Percentiles rank a stretch among this genome's conserved stretches.
These are phyloP conservation scores for Echinometra lucunter DNA, from an alignment of 53 echinoderm and acorn worm species.

Conservation along the genomic window DNA sequence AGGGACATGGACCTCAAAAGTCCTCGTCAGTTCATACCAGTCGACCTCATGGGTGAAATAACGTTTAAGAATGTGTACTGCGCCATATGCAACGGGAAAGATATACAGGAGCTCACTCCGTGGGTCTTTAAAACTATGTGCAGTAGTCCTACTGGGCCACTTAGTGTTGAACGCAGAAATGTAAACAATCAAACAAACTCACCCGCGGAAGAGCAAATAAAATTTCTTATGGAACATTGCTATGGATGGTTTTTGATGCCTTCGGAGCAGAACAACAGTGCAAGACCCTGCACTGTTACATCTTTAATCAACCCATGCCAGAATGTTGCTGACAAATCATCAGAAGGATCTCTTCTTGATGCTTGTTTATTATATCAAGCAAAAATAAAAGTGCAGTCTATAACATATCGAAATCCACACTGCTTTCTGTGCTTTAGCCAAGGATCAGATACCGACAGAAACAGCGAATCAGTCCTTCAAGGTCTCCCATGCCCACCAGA, in stretches of 20 bases:
- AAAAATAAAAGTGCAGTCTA: not conserved
- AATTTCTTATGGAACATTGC: not conserved
- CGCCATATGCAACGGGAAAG: conserved; percentile 68
- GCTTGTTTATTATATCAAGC: conserved; percentile 5
- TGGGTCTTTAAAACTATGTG: conserved; percentile 35
- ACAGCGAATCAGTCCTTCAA: not conserved
- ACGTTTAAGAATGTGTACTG: conserved; percentile 71
- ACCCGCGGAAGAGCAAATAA: not conserved
- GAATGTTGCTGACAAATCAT: not conserved
- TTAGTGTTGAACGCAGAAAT: not conserved
- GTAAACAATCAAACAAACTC: no score
- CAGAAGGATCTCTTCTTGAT: not conserved
- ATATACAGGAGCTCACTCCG: conserved; percentile 21
- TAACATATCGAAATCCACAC: not conserved
- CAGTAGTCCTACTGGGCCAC: not conserved
- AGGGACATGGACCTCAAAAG: conserved; percentile 32
- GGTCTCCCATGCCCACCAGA: not conserved
- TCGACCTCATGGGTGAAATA: conserved; percentile 15
- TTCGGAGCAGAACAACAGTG: not conserved
- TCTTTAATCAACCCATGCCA: not conserved
- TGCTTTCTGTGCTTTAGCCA: not conserved
- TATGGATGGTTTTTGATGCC: not conserved
- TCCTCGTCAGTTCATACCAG: conserved; percentile 41
- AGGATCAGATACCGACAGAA: not conserved
- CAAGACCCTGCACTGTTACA: not conserved